Percentiles rank a stretch among this genome's conserved stretches.
Evolutionary conservation across 2,113 vertebrate genomes (phyloP).

Genomic region (Dasyurus viverrinus): DNA sequence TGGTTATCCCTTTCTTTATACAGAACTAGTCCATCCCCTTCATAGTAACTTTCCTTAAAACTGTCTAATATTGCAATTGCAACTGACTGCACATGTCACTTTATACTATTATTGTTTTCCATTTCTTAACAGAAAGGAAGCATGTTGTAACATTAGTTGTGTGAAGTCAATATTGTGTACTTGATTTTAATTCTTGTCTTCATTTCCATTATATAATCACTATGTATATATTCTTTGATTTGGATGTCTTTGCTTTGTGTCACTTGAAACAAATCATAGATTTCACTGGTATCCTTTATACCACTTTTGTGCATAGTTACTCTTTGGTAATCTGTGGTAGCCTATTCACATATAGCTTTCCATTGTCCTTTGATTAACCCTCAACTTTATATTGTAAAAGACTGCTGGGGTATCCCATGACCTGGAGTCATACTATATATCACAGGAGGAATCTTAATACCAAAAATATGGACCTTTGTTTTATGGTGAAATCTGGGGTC

Average conservation of each 20-base stretch:
- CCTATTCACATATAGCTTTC: not conserved
- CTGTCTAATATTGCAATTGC: constrained; percentile 4
- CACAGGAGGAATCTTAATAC: not conserved
- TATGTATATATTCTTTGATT: not conserved
- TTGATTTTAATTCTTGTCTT: not conserved
- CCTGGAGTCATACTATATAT: not conserved
- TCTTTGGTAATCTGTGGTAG: not conserved
- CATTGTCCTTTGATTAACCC: not conserved
- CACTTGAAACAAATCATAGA: not conserved
- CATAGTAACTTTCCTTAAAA: not conserved
- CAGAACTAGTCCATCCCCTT: not conserved
- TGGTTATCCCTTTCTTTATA: not conserved
- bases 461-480: not conserved
- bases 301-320: not conserved
- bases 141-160: not conserved
- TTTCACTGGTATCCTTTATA: not conserved
- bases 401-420: not conserved
- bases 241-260: not conserved
- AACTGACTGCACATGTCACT: not conserved
- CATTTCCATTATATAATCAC: not conserved
- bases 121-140: constrained; percentile 1
- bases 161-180: not conserved
- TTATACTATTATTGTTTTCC: not conserved
- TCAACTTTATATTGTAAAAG: not conserved
- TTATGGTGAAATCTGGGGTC: not conserved